Conservation (phyloP, 1,140 invertebrate species). For the Tyrophagus putrescentiae region DNA sequence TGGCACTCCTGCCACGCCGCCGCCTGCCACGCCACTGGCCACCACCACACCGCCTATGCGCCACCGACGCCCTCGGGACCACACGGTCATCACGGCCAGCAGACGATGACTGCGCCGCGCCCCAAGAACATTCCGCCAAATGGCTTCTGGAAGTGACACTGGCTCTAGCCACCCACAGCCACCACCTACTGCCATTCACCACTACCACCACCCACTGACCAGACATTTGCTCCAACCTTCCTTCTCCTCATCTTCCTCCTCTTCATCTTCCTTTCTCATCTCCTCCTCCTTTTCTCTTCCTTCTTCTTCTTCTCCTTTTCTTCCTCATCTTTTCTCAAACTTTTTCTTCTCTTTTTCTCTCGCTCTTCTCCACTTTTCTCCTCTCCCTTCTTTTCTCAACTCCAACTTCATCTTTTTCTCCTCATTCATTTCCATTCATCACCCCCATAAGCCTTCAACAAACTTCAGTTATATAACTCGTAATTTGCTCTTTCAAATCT, state of each 20-base stretch:
- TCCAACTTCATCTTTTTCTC: neutral
- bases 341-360: neutral
- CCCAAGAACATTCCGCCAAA: conserved; percentile 26
- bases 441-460: conserved; percentile 3
- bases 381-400: neutral
- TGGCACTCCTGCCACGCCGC: conserved; percentile 30
- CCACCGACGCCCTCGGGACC: conserved; percentile 23
- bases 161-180: neutral
- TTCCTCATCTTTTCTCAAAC: neutral
- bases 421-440: neutral
- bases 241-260: neutral
- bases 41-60: conserved; percentile 24
- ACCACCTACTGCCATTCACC: neutral
- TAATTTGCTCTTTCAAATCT: too few relatives aligned
- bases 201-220: neutral
- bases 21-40: conserved; percentile 27
- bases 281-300: neutral
- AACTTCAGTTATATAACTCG: too few relatives aligned
- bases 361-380: neutral
- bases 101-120: neutral
- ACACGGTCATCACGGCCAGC: conserved; percentile 8
- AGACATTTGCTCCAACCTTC: neutral
- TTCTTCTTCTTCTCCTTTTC: neutral
- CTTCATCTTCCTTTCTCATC: neutral
- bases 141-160: conserved; percentile 29